Base-by-base conservation (phyloP, 1,140 invertebrate genomes). In the Zaprionus vittiger region DNA sequence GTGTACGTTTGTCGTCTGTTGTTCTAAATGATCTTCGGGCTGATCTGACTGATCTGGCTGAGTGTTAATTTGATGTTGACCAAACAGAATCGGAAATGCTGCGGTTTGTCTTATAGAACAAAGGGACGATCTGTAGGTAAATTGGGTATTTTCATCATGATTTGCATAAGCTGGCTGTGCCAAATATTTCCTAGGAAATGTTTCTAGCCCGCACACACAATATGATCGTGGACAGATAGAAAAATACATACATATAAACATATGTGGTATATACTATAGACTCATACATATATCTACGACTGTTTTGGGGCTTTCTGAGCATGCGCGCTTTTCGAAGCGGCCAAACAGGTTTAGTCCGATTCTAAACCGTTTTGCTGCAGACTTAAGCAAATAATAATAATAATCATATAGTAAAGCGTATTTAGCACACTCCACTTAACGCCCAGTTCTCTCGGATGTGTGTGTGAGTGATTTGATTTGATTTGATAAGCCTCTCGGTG, bases 361-460 rank as follows among this genome's bases (percentile, higher is more conserved):
- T 65, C 37, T 60, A 69, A 67, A 67, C 56, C 38, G 38, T 52
- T 66, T 34, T 11, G 66, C 56, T 75, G 60, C 73, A 70, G 70
- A 64, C 67, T 71, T 66, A 76, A 24, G 12, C 47, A 24, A 52
- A 52, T 52, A 47, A 47, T 17, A n/a, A 52, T 52, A 52, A 52
- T 52, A 52, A 52, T 24, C 47, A 24, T 24, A 52, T 52, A 75
- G 54, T 75, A 64, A 41, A 62, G 57, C 17, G 66, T 72, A 69
- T 75, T 86, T 83, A 83, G 77, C 77, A 86, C 86, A 80, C 67
- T 73, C 83, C 75, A 84, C 79, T 81, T 84, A 79, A 70, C 67
- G 69, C 67, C 66, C 47, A 67, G 62, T 70, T 74, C 64, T 55
- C 34, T 41, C 38, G 24, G 34, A 52, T 61, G 15, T 63, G 3